Evolutionary conservation across 1,140 invertebrate species (phyloP), one percentile per base, ranked within the genome.

Genomic region (Solen grandis): DNA sequence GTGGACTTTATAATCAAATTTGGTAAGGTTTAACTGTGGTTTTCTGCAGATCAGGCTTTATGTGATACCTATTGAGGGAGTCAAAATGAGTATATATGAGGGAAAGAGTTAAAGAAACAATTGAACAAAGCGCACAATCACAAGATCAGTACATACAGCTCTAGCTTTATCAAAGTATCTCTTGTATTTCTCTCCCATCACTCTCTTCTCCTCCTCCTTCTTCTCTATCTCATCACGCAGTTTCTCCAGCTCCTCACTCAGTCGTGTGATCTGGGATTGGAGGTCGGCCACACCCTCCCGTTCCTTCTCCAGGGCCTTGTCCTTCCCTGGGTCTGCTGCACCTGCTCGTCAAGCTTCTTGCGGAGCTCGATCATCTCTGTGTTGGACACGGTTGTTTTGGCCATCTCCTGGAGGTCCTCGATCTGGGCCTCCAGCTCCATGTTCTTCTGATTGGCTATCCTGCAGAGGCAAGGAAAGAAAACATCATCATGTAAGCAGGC

Each of bases 141-240:
- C n/a, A n/a, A n/a, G n/a, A n/a, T n/a, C n/a, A n/a, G n/a, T n/a
- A 88, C 89, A 86, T 88, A 93, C 96, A 91, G 95, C 96, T 91
- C 97, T 97, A 36, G 97, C 97, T 92, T 97, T 98, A 83, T 98
- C 97, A 8, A 98, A 94, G 88, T 96, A 97, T 88, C 96, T 96
- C 86, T 96, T 95, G 89, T 97, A 96, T 86, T 95, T 95, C 70
- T 97, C 96, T 87, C 97, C 96, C 82, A 95, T 94, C 8, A 94
- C 94, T 75, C 95, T 92, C 85, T 96, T 92, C 88, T 97, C 95
- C 87, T 92, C 92, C 36, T 97, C 96, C 72, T 95, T 95, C n/a
- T 94, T 94, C 0, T 94, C 90, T 10, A 96, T 84, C 52, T 92
- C 92, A 82, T 96, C 95, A 83, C 96, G 94, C 50, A 96, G 86